Evolutionary conservation across 53 echinoderm and acorn worm genomes (phyloP).

Genomic region (Zoroaster sp.): DNA sequence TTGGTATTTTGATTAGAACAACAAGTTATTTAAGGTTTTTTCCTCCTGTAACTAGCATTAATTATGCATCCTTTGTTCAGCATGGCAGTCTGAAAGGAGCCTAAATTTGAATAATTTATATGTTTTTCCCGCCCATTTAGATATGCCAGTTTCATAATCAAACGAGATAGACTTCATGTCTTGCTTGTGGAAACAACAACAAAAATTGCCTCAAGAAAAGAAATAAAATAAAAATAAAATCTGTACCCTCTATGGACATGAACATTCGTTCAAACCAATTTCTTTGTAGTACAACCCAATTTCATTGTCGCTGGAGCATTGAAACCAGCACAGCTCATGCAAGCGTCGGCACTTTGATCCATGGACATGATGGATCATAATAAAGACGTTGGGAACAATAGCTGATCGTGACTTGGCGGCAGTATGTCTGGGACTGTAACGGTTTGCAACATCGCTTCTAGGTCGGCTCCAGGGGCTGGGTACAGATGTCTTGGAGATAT

Average conservation of each 20-base stretch:
- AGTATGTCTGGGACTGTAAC: neutral
- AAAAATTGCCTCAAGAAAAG: neutral
- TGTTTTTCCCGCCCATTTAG: neutral
- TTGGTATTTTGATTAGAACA: too few relatives aligned
- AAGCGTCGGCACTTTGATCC: slow-evolving; percentile 31
- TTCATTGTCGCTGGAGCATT: neutral
- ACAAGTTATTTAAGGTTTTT: too few relatives aligned
- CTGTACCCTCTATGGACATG: neutral
- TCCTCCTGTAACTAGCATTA: too few relatives aligned
- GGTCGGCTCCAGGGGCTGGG: neutral
- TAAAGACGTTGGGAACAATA: slow-evolving; percentile 22
- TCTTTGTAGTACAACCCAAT: neutral
- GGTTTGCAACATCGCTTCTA: neutral
- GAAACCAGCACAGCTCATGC: neutral
- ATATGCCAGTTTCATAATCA: neutral
- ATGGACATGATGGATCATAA: slow-evolving; percentile 9
- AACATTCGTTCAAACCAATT: neutral
- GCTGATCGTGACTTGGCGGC: neutral
- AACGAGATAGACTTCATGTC: neutral
- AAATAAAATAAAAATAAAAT: neutral
- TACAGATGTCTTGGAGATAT: neutral
- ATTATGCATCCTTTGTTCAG: too few relatives aligned
- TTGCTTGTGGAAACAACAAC: neutral
- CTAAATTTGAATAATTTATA: too few relatives aligned
- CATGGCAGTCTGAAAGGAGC: too few relatives aligned